Evolutionary conservation across 2,113 vertebrate genomes (phyloP), one percentile per base, ranked within the genome.

Genomic region (Erythrocercus mccallii): DNA sequence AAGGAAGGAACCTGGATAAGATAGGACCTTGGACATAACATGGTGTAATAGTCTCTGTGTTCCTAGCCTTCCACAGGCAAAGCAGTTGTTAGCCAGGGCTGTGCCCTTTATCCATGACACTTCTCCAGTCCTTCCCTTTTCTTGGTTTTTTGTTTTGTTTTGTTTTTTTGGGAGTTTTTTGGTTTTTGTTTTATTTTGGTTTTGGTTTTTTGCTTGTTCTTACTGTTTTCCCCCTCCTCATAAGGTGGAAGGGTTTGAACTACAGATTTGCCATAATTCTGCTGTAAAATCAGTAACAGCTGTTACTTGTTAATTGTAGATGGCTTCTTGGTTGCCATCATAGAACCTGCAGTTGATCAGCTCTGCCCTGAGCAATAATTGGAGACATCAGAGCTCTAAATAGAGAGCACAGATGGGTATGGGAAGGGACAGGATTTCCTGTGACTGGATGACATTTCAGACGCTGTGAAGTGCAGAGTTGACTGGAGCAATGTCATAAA

Each of bases 331-430:
- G 92, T 94, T 93, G 61, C 77, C 1, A 28, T 93, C n/a, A 6
- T 44, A 74, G 92, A 96, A 92, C 94, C 89, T 96, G 81, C 82
- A 90, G 69, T 77, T 96, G 91, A 95, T 96, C 94, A 95, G 38
- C 93, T 88, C 76, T 94, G 85, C 90, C 82, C 50, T 73, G 47
- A 87, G 72, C 89, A 74, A 14, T 94, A 94, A 92, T 66, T 69
- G 81, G 68, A 95, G 83, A 83, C 81, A 88, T 86, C 78, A 56
- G 82, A 40, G 51, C 16, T 81, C 72, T 86, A 33, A 90, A 74
- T 9, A 53, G 93, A 80, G 82, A 94, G 57, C 72, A 90, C 70
- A 91, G 69, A 93, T 70, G 90, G 54, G 31, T 88, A 12, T 78
- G 47, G 42, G 64, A 92, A 81, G 69, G 88, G 70, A 88, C 27